Evolutionary conservation across 1,140 invertebrate genomes (phyloP).

Genomic region (Musca domestica): DNA sequence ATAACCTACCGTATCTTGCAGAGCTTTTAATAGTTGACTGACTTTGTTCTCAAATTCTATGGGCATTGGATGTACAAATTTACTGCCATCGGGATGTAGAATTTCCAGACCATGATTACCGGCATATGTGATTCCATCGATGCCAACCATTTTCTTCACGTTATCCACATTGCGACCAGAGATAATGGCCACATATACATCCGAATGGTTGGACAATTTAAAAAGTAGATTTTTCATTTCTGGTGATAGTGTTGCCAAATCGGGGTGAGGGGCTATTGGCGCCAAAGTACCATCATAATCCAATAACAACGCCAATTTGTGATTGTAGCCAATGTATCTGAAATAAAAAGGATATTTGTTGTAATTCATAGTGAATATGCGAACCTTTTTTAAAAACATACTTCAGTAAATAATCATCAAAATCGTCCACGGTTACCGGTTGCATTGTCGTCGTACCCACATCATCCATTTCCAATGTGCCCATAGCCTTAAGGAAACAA

Average conservation of each 20-base stretch:
- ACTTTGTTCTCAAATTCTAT: constrained; percentile 81
- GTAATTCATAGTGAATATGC: constrained; percentile 24
- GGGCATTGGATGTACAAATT: constrained; percentile 88
- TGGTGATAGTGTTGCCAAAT: constrained; percentile 77
- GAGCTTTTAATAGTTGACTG: constrained; percentile 69
- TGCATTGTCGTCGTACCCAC: constrained; percentile 79
- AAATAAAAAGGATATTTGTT: constrained; percentile 24
- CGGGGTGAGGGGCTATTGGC: constrained; percentile 84
- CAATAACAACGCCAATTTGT: constrained; percentile 79
- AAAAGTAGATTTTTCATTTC: constrained; percentile 84
- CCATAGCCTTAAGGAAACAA: constrained; percentile 82
- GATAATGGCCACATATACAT: constrained; percentile 85
- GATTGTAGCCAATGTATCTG: constrained; percentile 81
- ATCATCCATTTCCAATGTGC: constrained; percentile 76
- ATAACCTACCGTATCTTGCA: constrained; percentile 72
- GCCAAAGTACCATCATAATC: constrained; percentile 90
- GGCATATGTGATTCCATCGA: constrained; percentile 86
- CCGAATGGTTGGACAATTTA: constrained; percentile 79
- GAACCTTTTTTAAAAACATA: constrained; percentile 53
- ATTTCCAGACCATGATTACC: constrained; percentile 89
- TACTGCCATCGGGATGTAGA: constrained; percentile 83
- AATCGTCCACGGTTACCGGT: constrained; percentile 81
- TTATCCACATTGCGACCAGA: constrained; percentile 84
- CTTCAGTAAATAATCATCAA: constrained; percentile 81
- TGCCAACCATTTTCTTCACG: constrained; percentile 86